Conservation (phyloP, 2,113 vertebrate species). For the Syngnathus typhle region DNA sequence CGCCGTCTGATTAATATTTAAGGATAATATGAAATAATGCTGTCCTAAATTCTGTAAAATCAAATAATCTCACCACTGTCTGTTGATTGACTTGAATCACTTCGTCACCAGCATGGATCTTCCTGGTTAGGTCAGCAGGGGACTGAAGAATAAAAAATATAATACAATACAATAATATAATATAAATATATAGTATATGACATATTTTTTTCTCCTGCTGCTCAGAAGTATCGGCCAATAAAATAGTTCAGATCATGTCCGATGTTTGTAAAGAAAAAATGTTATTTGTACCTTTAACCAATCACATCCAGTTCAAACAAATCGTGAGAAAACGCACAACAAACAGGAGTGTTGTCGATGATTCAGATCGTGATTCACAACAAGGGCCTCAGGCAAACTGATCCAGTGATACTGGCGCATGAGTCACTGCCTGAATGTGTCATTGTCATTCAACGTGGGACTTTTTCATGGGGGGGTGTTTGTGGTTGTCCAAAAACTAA, state of each 20-base stretch:
- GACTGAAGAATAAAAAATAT: conserved; percentile 71
- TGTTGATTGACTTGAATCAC: conserved; percentile 95
- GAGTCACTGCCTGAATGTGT: conserved; percentile 46
- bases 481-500: conserved; percentile 10
- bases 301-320: not conserved
- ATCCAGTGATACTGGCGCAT: conserved; percentile 28
- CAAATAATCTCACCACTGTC: conserved; percentile 81
- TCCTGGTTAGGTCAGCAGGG: conserved; percentile 86
- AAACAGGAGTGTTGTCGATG: conserved; percentile 44
- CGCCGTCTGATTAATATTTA: not conserved
- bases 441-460: conserved; percentile 25
- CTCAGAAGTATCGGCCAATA: not conserved
- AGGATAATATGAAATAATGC: not conserved
- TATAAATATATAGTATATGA: too few species aligned
- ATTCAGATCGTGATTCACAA: conserved; percentile 54
- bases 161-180: too few species aligned
- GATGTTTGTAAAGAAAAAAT: not conserved
- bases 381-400: conserved; percentile 35
- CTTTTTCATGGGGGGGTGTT: conserved; percentile 23
- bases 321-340: conserved; percentile 16
- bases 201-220: not conserved
- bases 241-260: not conserved
- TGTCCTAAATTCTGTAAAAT: not conserved
- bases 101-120: conserved; percentile 96
- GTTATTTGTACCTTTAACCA: not conserved